Evolutionary conservation across 2,113 vertebrate genomes (phyloP), one percentile per base, ranked within the genome.

Genomic region (Terrapene triunguis): DNA sequence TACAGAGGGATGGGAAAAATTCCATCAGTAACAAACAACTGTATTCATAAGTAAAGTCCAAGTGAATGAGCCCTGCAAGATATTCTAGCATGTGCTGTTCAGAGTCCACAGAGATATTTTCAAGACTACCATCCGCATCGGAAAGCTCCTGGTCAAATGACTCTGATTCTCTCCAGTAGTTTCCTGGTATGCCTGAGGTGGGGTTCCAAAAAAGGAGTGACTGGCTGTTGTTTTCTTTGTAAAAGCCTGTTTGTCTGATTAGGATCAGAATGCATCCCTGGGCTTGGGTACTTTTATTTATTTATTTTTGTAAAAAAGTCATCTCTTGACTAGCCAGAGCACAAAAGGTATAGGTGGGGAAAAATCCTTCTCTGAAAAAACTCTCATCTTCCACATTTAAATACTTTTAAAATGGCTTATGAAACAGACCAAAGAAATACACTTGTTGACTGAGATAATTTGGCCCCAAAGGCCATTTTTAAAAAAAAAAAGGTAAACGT

Each of bases 91-190:
- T 96, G 93, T 87, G 85, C 72, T 47, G 96, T 95, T 97, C 97
- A 98, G 94, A 98, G 97, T 98, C 93, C 96, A 95, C 84, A 94
- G 5, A 3, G 82, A 84, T 87, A 84, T 91, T 87, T 96, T 91
- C 38, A 1, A 17, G 92, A 86, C 89, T 90, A 32, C 69, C 83
- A 35, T 87, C 83, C 89, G 87, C 82, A 92, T 91, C 74, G 92
- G 85, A 93, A 94, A 89, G 74, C 69, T 92, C 42, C 80, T 91
- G 90, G 93, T 82, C 89, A 92, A 96, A 89, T 95, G 96, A 94
- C 79, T 87, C 35, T 38, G 93, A 91, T 96, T 92, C 98, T 97
- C 89, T 95, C 89, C 95, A 95, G 95, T 96, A 94, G 93, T 82
- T 97, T 79, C 93, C 85, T 88, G 95, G 96, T 97, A 95, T 96